Base-by-base conservation (phyloP, 2,888 invertebrate genomes). In the Agrotis clavis region DNA sequence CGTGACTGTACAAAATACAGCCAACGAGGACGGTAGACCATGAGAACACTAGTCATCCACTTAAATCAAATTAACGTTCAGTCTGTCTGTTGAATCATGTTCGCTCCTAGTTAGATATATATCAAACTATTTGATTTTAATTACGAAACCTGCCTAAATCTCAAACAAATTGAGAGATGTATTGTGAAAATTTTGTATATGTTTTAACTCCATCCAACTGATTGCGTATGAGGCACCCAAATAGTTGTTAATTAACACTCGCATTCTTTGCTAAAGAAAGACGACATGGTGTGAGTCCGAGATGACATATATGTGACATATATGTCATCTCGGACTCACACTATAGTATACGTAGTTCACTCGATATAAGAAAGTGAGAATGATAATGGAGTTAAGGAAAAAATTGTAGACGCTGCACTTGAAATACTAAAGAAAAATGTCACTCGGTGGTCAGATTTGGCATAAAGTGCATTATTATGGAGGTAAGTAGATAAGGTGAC, bases 401-500 rank as follows among this genome's bases (percentile, higher is more conserved):
- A 16, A 56, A 30, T n/a, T 50, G 18, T n/a, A 25, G 4, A 18
- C 18, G 4, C n/a, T 64, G 14, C 73, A 2, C 25, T 13, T 2
- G 25, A 41, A 56, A n/a, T 25, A n/a, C 19, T 14, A 21, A 35
- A 41, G 6, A 18, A 61, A 50, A 16, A 16, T 51, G 11, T 35
- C 19, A 21, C n/a, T n/a, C 14, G 14, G 18, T 19, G 41, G 11
- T 51, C 30, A 69, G 35, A 62, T 82, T 82, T 30, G 25, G 56
- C 30, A 4, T 47, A 6, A 45, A n/a, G 25, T 67, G n/a, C 21
- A 67, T 51, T 53, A 41, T 62, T 25, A 63, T 4, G 25, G 51
- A 67, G 56, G 50, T 51, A 16, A 77, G 35, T 47, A 65, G n/a
- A 64, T 62, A 41, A 67, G 64, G 74, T 83, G 74, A 75, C 74